A percentile compares a stretch with the other conserved stretches of the same genome.
These are phyloP conservation scores for Ptychoptera albimana DNA, from an alignment of 2,888 invertebrate genomes.

Conservation along the genomic window DNA sequence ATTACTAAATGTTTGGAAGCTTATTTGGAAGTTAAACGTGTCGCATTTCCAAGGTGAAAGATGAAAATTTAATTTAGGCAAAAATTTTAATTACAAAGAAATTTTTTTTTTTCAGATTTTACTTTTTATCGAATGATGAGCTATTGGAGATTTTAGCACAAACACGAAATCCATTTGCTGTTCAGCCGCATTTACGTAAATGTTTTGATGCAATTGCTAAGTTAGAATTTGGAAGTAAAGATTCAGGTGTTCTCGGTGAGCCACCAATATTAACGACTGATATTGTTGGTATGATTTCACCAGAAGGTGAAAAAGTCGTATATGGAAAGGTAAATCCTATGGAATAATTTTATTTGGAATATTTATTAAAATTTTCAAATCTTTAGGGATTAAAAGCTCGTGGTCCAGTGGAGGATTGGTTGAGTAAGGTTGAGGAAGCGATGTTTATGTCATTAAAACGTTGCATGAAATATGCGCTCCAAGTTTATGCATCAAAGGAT, in stretches of 20 bases:
- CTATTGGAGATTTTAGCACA: conserved; percentile 80
- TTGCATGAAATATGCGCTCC: conserved; percentile 57
- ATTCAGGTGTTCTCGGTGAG: conserved; percentile 38
- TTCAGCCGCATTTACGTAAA: conserved; percentile 78
- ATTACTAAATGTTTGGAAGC: conserved; percentile 83
- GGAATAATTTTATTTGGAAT: conserved; percentile 1
- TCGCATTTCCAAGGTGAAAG: conserved; percentile 56
- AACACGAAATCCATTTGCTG: conserved; percentile 76
- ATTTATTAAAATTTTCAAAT: neutral
- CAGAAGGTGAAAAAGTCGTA: conserved; percentile 68
- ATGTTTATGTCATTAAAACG: conserved; percentile 69
- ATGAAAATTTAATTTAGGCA: neutral
- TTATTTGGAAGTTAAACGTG: conserved; percentile 74
- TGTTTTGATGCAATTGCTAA: conserved; percentile 75
- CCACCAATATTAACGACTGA: conserved; percentile 54
- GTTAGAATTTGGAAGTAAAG: conserved; percentile 56
- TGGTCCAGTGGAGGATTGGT: conserved; percentile 85
- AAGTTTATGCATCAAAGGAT: conserved; percentile 44
- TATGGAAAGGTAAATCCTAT: conserved; percentile 46
- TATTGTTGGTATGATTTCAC: conserved; percentile 78
- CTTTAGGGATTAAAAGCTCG: conserved; percentile 60
- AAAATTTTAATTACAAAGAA: neutral
- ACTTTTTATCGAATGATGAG: conserved; percentile 81
- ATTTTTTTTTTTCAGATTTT: conserved; percentile 44
- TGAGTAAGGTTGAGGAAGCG: conserved; percentile 77